Evolutionary conservation across 2,797 vertebrate genomes (phyloP).

Genomic region (Sternotherus odoratus): DNA sequence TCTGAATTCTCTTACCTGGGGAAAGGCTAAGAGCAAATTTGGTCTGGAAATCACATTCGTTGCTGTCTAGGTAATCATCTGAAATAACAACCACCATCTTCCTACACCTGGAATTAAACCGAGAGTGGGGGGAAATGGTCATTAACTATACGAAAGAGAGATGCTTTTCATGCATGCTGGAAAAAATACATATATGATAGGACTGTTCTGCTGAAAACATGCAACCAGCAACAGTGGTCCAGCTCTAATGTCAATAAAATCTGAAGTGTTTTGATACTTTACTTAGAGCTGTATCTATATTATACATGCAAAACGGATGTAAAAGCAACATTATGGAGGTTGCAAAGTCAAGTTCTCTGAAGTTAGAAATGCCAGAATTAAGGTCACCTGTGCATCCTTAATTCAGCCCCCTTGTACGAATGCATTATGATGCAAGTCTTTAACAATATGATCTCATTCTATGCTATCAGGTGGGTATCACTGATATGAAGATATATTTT

Average conservation of each 20-base stretch:
- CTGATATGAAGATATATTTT: neutral
- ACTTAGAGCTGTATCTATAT: neutral
- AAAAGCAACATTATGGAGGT: neutral
- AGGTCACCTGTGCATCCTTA: neutral
- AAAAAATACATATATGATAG: neutral
- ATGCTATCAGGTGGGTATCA: neutral
- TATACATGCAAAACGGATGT: neutral
- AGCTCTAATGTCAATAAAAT: neutral
- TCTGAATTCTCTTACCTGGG: constrained; percentile 85
- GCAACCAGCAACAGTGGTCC: neutral
- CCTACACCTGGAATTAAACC: constrained; percentile 87
- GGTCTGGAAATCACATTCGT: constrained; percentile 98
- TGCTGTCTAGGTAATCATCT: constrained; percentile 94
- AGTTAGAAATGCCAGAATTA: neutral
- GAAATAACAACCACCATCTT: constrained; percentile 97
- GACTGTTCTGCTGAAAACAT: neutral
- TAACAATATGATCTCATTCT: neutral
- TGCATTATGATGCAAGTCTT: neutral
- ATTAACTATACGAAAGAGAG: neutral
- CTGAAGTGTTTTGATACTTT: neutral
- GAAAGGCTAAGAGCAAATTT: constrained; percentile 98
- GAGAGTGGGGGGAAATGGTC: neutral
- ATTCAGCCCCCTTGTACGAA: neutral
- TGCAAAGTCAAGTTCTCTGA: neutral
- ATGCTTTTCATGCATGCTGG: neutral